Conservation (phyloP, 2,113 vertebrate genomes). For the Phyllostomus discolor region DNA sequence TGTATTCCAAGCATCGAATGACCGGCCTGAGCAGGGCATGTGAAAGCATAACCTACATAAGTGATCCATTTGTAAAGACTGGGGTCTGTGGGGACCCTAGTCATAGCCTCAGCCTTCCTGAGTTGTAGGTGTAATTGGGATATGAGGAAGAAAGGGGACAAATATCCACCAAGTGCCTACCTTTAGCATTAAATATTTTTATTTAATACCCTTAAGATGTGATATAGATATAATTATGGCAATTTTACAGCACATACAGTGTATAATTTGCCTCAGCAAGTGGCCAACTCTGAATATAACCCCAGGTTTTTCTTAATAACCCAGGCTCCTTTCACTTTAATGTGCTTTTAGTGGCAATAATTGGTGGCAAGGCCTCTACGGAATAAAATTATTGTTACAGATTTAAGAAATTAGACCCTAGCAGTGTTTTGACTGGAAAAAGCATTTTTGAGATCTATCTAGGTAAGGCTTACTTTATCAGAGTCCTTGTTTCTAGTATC, state of each 20-base stretch:
- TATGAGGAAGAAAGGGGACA: neutral
- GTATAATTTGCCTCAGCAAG: conserved; percentile 16
- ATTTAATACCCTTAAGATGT: neutral
- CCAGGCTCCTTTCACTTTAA: neutral
- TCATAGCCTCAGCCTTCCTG: neutral
- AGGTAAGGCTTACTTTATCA: neutral
- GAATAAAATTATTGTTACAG: neutral
- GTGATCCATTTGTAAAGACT: neutral
- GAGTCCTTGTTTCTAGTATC: neutral
- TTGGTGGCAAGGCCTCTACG: neutral
- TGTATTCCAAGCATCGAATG: neutral
- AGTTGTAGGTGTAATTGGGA: neutral
- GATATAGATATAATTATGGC: neutral
- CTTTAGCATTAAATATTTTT: conserved; percentile 31
- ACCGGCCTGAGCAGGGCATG: neutral
- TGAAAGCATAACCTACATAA: neutral
- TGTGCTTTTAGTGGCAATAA: neutral
- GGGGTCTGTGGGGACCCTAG: neutral
- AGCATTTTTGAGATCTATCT: neutral
- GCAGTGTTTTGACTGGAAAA: neutral
- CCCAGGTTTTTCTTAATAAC: neutral
- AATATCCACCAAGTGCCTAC: neutral
- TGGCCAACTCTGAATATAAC: neutral
- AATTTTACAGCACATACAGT: neutral
- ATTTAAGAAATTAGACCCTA: neutral